These are phyloP conservation scores for Aphaenogaster ashmeadi DNA, from an alignment of 1,140 invertebrate genomes.

Conservation along the genomic window DNA sequence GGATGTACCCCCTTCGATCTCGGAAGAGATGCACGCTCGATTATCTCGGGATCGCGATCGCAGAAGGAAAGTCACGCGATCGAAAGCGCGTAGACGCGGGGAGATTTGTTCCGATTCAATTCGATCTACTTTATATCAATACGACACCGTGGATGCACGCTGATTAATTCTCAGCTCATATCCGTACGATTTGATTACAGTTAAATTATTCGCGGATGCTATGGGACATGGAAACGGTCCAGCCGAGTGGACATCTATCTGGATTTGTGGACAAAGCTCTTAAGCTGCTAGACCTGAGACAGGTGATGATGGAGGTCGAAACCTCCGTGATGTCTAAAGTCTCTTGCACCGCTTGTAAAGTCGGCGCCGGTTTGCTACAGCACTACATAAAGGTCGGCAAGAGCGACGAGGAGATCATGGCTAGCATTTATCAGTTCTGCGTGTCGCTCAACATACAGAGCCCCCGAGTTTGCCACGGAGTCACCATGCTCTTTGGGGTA, in stretches of 20 bases:
- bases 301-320: slow-evolving; percentile 95
- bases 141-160: background rate
- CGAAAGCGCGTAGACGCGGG: no score
- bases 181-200: slow-evolving; percentile 70
- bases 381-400: slow-evolving; percentile 95
- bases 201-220: slow-evolving; percentile 89
- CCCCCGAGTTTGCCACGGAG: slow-evolving; percentile 94
- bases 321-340: slow-evolving; percentile 97
- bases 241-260: slow-evolving; percentile 90
- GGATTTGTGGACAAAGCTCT: slow-evolving; percentile 94
- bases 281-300: slow-evolving; percentile 93
- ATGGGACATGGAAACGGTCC: slow-evolving; percentile 90
- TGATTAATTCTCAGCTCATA: background rate
- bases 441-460: slow-evolving; percentile 95
- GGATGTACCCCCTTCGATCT: slow-evolving; percentile 7
- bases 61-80: slow-evolving; percentile 20
- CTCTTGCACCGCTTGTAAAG: slow-evolving; percentile 96
- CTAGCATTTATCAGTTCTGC: slow-evolving; percentile 94
- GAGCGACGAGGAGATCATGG: slow-evolving; percentile 94
- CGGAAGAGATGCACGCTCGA: background rate
- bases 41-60: slow-evolving; percentile 6
- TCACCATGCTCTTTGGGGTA: slow-evolving; percentile 94
- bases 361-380: slow-evolving; percentile 93
- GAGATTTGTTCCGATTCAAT: background rate
- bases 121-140: background rate